Conservation (phyloP, 2,113 vertebrate species). For the Hippocampus mohnikei region DNA sequence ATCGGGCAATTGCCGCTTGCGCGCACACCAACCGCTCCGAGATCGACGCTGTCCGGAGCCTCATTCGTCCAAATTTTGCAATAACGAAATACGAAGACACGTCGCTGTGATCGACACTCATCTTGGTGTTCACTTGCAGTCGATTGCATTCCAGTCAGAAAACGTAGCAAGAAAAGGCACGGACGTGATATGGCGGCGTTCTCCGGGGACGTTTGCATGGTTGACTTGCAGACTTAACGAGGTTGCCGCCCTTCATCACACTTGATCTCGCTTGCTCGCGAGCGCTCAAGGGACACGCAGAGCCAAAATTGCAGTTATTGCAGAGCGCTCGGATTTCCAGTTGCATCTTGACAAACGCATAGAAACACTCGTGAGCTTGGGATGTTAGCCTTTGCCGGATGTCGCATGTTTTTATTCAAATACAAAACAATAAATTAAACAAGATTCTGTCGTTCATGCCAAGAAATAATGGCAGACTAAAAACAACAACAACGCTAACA, state of each 20-base stretch:
- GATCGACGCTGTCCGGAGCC: constrained; percentile 36
- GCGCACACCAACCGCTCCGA: constrained; percentile 49
- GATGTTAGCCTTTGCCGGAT: too few species aligned
- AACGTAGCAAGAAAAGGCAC: neutral
- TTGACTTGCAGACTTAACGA: constrained; percentile 40
- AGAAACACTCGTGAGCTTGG: neutral
- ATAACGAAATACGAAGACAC: too few species aligned
- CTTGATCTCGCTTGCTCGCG: neutral
- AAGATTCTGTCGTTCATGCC: too few species aligned
- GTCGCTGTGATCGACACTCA: neutral
- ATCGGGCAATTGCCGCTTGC: constrained; percentile 39
- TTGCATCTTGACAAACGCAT: neutral
- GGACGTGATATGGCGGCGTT: constrained; percentile 1
- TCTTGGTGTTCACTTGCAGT: neutral
- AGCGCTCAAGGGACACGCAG: neutral
- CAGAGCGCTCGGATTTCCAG: neutral
- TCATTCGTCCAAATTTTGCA: constrained; percentile 26
- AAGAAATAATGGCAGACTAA: too few species aligned
- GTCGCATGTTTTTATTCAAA: too few species aligned
- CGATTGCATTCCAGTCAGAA: neutral
- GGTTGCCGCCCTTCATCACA: neutral
- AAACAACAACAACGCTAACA: too few species aligned
- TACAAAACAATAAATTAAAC: too few species aligned
- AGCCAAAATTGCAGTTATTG: neutral
- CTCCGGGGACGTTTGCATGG: constrained; percentile 36